Base-by-base conservation (phyloP, 1,140 invertebrate species). In the Bombus ignitus region DNA sequence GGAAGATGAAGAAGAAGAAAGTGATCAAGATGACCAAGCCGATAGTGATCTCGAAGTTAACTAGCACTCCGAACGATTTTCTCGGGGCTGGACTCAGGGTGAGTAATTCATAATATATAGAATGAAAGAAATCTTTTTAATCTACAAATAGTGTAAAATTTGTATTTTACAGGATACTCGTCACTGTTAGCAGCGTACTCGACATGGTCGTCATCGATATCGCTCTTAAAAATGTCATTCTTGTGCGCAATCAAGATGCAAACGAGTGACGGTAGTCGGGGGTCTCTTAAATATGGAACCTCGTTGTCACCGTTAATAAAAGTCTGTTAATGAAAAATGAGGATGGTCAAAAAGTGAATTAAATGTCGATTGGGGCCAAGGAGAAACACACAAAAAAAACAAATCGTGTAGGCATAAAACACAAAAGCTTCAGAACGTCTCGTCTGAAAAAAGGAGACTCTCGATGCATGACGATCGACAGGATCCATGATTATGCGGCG, bases 31-130 rank as follows among this genome's bases (percentile, higher is more conserved):
- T 79, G 95, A 95, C 83, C 94, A 94, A 83, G 94, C 88, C 83
- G 95, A 95, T 81, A 95, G 95, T 92, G 95, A 95, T 89, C 92
- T 95, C 85, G 95, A 95, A 88, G 92, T 95, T 91, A 95, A 95
- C 94, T 95, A 95, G 94, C 94, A 93, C 87, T 77, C 90, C 91
- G 90, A 91, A 92, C 89, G 87, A 93, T 70, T 70, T 81, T 89
- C 86, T 87, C 83, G 87, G 88, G 88, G 92, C 89, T 94, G 92
- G 91, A 94, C 92, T 94, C 91, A 91, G 92, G 92, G 92, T 94
- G 91, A 72, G 85, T 90, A 62, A 47, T 22, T 81, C 44, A 13
- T 42, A 22, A 42, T 39, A n/a, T 22, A 35, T 9, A 10, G 18
- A 32, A 62, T 39, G 42, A 42, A n/a, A 37, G 25, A 39, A 39